Percentiles rank a stretch among this genome's conserved stretches.
Conservation (phyloP, 2,888 invertebrate species). For the Drosophila austrosaltans region DNA sequence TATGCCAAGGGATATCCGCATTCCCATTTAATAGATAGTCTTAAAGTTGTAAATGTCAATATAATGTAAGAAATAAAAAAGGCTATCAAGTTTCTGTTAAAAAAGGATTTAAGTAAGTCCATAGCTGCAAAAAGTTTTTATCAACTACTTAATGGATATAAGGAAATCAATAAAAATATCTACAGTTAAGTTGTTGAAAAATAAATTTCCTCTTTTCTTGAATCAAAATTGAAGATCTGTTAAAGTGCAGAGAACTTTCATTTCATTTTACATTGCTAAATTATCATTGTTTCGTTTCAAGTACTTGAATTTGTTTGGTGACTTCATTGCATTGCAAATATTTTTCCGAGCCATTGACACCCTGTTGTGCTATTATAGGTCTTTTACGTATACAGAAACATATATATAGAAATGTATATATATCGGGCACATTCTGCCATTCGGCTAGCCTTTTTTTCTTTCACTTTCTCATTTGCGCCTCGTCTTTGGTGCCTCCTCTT, state of each 20-base stretch:
- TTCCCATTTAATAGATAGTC: no score
- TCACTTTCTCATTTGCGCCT: constrained; percentile 22
- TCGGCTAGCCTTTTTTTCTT: constrained; percentile 24
- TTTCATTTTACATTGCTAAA: neutral
- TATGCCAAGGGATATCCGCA: no score
- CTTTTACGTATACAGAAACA: constrained; percentile 6
- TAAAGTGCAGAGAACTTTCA: neutral
- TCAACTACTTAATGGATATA: no score
- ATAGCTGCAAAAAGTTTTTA: no score
- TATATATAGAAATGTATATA: neutral
- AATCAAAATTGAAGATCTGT: neutral
- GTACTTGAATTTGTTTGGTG: constrained; percentile 4
- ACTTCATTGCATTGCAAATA: constrained; percentile 12
- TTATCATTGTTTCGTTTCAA: neutral
- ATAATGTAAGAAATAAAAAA: no score
- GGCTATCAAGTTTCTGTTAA: no score
- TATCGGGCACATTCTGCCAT: constrained; percentile 29
- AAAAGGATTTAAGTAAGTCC: no score
- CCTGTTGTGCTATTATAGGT: constrained; percentile 11
- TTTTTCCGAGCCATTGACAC: constrained; percentile 10
- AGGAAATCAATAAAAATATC: no score
- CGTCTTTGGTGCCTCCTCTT: constrained; percentile 41
- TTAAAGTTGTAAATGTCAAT: no score
- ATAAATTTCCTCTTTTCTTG: no score
- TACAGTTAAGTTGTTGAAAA: no score